phyloP scores from a whole-genome alignment of 2,888 invertebrate genomes.

The Drosophila dives region DNA sequence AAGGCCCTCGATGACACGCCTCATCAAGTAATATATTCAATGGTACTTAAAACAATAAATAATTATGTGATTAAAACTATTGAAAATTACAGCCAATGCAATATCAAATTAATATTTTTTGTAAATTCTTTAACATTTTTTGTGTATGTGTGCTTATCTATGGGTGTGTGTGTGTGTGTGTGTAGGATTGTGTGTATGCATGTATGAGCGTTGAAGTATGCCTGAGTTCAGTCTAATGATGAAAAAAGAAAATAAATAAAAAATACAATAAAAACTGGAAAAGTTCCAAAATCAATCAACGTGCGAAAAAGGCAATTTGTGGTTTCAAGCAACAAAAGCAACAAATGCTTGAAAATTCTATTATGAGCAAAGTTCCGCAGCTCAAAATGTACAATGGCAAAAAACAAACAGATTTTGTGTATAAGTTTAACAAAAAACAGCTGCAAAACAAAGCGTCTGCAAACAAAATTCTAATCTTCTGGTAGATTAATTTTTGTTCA shows the following conservation, averaged over 20 bases:
- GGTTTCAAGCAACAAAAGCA: slow-evolving; percentile 50
- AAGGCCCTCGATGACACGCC: not conserved
- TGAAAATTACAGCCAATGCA: slow-evolving; percentile 31
- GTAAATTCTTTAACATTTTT: not conserved
- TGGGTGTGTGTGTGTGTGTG: slow-evolving; percentile 3
- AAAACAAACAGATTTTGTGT: not conserved
- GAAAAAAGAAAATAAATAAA: slow-evolving; percentile 25
- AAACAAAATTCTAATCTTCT: not conserved
- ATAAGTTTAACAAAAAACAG: not conserved
- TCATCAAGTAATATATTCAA: slow-evolving; percentile 47
- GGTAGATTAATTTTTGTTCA: not conserved
- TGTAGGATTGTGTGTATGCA: slow-evolving; percentile 1
- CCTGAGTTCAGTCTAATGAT: slow-evolving; percentile 30
- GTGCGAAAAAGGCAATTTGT: slow-evolving; percentile 79
- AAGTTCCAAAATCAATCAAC: slow-evolving; percentile 78
- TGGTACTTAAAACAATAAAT: slow-evolving; percentile 64
- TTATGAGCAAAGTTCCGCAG: slow-evolving; percentile 70
- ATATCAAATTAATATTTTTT: slow-evolving; percentile 28
- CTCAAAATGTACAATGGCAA: slow-evolving; percentile 19
- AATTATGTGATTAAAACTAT: slow-evolving; percentile 64
- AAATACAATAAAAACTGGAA: slow-evolving; percentile 27
- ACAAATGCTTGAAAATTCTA: slow-evolving; percentile 71
- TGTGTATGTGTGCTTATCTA: not conserved
- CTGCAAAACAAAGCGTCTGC: not conserved
- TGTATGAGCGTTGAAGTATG: slow-evolving; percentile 2